Conservation (phyloP, 2,113 vertebrate genomes). For the Petromus typicus region DNA sequence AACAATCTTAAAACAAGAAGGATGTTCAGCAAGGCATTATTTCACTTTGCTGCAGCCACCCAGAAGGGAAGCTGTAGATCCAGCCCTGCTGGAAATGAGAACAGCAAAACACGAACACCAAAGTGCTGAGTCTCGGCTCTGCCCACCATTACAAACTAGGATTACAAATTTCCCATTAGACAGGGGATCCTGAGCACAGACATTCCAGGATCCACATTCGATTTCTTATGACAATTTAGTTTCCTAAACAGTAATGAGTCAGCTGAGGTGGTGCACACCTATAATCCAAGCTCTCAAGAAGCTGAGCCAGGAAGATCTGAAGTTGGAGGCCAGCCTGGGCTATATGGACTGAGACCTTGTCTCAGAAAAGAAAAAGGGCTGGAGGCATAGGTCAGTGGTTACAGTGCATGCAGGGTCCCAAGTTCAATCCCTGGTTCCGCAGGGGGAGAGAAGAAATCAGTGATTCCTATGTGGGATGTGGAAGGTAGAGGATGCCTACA, state of each 20-base stretch:
- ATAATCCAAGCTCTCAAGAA: not conserved
- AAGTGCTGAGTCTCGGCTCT: too few species aligned
- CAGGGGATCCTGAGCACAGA: not conserved
- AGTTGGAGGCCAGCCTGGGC: not conserved
- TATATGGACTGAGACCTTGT: not conserved
- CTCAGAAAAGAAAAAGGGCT: too few species aligned
- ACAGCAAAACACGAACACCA: accelerated
- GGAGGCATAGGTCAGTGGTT: not conserved
- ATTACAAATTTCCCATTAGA: not conserved
- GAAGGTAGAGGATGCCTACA: not conserved
- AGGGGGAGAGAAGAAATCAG: not conserved
- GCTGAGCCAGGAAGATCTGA: not conserved
- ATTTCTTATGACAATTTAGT: not conserved
- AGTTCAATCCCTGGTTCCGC: not conserved
- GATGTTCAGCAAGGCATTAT: not conserved
- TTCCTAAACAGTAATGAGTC: not conserved
- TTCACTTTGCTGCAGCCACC: not conserved
- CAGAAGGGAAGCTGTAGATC: too few species aligned
- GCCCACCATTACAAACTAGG: not conserved
- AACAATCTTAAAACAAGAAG: not conserved
- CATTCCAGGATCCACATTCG: not conserved
- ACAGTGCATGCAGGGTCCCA: not conserved
- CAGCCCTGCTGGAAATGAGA: too few species aligned
- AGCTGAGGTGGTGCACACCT: not conserved
- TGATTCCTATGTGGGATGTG: not conserved